Evolutionary conservation across 2,888 invertebrate species (phyloP).

Genomic region (Apamea epomidion): DNA sequence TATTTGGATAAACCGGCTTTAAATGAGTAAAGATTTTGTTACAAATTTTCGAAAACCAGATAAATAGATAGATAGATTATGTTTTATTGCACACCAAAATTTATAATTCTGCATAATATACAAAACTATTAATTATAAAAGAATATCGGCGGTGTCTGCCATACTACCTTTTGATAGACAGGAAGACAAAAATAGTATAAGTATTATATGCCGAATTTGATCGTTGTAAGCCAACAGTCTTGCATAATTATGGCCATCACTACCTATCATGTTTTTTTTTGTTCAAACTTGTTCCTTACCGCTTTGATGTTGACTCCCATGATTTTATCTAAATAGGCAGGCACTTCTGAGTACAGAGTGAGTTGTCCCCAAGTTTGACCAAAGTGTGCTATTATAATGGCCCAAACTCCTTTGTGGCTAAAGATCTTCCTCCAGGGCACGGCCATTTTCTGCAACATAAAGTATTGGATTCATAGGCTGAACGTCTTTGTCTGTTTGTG

Average conservation of each 20-base stretch:
- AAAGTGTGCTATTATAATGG: constrained; percentile 91
- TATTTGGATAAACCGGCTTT: not conserved
- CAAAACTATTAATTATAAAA: not conserved
- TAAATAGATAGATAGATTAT: not conserved
- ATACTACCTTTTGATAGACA: not conserved
- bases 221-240: not conserved
- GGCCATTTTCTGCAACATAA: constrained; percentile 76
- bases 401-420: constrained; percentile 88
- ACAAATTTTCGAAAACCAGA: not conserved
- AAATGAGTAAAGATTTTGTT: not conserved
- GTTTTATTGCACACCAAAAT: not conserved
- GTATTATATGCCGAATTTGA: too few relatives aligned
- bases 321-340: constrained; percentile 93
- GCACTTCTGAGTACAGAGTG: constrained; percentile 94
- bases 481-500: not conserved
- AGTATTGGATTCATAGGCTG: not conserved
- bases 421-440: constrained; percentile 94
- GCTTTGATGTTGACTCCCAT: constrained; percentile 91
- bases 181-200: too few relatives aligned
- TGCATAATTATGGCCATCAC: not conserved
- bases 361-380: constrained; percentile 95
- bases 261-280: not conserved
- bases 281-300: constrained; percentile 68
- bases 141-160: not conserved
- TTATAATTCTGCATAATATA: not conserved